Evolutionary conservation across 1,140 invertebrate genomes (phyloP).

Genomic region (Aphidius gifuensis): DNA sequence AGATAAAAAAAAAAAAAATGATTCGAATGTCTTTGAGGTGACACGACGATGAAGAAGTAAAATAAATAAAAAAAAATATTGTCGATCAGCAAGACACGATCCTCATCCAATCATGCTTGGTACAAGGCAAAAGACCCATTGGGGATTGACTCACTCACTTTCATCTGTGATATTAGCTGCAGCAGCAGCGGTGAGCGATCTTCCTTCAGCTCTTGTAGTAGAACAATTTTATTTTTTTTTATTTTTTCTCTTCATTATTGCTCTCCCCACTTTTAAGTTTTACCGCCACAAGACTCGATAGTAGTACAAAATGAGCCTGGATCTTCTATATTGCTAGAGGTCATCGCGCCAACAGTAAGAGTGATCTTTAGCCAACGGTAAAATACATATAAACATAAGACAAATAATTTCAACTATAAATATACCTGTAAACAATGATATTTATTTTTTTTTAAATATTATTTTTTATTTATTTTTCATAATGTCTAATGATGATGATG

Average conservation of each 20-base stretch:
- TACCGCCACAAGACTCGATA: neutral
- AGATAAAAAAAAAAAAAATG: too few species aligned
- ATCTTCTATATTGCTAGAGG: neutral
- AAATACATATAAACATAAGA: neutral
- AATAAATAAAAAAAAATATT: neutral
- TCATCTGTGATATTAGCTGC: constrained; percentile 18
- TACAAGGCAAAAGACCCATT: neutral
- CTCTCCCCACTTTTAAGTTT: neutral
- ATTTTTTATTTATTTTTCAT: too few species aligned
- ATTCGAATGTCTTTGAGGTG: too few species aligned
- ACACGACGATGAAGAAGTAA: neutral
- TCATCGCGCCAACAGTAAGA: constrained; percentile 11
- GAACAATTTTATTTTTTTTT: neutral
- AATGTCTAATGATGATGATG: too few species aligned
- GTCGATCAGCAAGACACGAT: too few species aligned
- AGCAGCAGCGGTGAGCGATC: too few species aligned
- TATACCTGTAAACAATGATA: too few species aligned
- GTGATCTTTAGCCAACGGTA: constrained; percentile 12
- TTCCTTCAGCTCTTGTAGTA: neutral
- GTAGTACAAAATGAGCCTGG: too few species aligned
- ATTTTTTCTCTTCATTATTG: neutral
- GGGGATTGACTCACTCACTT: constrained; percentile 14
- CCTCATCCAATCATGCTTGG: too few species aligned
- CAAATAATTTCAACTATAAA: too few species aligned
- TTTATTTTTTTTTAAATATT: too few species aligned